These are phyloP conservation scores for Lutjanus argentimaculatus DNA, from an alignment of 2,797 vertebrate genomes.

Conservation along the genomic window DNA sequence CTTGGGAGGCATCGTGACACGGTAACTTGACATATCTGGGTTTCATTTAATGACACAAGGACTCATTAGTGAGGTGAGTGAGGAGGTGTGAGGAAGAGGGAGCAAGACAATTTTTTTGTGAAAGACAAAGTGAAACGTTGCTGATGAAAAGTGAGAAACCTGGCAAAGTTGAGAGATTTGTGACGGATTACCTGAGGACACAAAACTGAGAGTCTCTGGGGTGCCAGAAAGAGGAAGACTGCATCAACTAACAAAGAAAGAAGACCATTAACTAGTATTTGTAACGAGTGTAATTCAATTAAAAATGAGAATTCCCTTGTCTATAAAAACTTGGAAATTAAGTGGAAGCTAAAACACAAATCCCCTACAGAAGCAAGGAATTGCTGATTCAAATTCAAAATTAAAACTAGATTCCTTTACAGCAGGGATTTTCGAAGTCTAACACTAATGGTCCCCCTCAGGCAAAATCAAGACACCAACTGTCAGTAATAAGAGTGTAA, in stretches of 20 bases:
- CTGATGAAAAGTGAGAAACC: constrained; percentile 11
- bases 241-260: not conserved
- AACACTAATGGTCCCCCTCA: no score
- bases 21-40: constrained; percentile 37
- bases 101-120: not conserved
- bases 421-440: no score
- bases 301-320: not conserved
- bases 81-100: not conserved
- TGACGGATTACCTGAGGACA: constrained; percentile 15
- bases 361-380: no score
- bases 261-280: not conserved
- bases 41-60: constrained; percentile 54
- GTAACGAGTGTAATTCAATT: no score
- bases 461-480: no score
- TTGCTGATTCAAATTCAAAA: no score
- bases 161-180: constrained; percentile 15
- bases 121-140: constrained; percentile 13
- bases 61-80: not conserved
- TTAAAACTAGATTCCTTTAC: no score
- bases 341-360: no score
- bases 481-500: no score
- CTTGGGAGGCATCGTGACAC: constrained; percentile 15
- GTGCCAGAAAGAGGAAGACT: not conserved
- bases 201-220: not conserved
- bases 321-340: no score